phyloP scores from a whole-genome alignment of 2,888 invertebrate species.

The Andrena bicolor region DNA sequence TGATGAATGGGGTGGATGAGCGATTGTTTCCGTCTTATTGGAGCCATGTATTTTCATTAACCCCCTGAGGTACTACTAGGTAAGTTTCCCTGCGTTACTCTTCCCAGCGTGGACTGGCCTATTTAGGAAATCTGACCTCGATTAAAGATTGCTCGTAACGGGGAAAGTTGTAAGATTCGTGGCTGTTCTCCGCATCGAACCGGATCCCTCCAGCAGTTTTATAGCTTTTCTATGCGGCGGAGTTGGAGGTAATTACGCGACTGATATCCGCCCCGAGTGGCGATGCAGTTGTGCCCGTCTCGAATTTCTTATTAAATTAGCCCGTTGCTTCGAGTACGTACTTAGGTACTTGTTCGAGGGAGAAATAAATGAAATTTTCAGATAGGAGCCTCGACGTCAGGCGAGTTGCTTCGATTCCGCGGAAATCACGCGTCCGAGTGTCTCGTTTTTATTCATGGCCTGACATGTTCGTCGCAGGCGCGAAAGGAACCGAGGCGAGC shows the following conservation, averaged over 20 bases:
- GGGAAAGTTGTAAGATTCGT: slow-evolving; percentile 12
- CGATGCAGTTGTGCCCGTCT: too few relatives aligned
- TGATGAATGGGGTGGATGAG: slow-evolving; percentile 18
- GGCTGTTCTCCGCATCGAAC: background rate
- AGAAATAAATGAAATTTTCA: background rate
- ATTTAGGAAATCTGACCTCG: slow-evolving; percentile 1
- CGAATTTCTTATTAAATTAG: background rate
- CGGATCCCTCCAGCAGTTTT: too few relatives aligned
- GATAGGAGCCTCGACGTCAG: background rate
- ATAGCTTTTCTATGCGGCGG: too few relatives aligned
- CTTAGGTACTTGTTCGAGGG: background rate
- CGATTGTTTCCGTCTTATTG: slow-evolving; percentile 36
- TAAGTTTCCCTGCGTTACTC: slow-evolving; percentile 16
- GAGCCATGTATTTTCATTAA: slow-evolving; percentile 38
- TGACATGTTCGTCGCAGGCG: slow-evolving; percentile 15
- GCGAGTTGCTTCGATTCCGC: slow-evolving; percentile 7
- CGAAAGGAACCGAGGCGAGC: slow-evolving; percentile 27
- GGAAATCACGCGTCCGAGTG: slow-evolving; percentile 42
- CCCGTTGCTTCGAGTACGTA: background rate
- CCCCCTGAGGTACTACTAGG: background rate
- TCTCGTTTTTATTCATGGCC: slow-evolving; percentile 60
- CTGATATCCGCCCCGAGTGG: too few relatives aligned
- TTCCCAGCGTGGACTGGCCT: slow-evolving; percentile 17
- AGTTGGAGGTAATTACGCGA: too few relatives aligned
- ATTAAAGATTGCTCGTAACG: slow-evolving; percentile 21